Evolutionary conservation across 1,140 invertebrate genomes (phyloP).

Genomic region (Dendrolimus punctatus): DNA sequence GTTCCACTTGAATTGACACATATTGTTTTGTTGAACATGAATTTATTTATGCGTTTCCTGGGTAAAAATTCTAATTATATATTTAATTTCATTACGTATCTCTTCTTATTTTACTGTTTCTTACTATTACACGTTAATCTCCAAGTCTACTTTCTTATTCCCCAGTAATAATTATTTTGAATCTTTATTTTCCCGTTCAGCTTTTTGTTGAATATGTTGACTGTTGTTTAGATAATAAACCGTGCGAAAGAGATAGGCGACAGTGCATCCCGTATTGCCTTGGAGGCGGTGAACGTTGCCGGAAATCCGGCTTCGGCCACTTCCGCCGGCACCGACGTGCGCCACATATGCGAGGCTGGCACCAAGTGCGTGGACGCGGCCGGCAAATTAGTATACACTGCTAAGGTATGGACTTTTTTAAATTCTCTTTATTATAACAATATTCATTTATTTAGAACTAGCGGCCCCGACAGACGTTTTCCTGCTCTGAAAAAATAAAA

Average conservation of each 20-base stretch:
- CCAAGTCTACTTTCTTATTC: too few relatives aligned
- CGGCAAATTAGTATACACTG: conserved; percentile 25
- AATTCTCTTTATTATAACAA: background rate
- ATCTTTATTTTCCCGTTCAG: background rate
- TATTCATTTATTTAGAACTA: background rate
- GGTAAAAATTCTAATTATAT: too few relatives aligned
- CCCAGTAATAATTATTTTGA: background rate
- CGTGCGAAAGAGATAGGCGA: conserved; percentile 27
- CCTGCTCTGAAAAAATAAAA: background rate
- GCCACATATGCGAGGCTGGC: conserved; percentile 14
- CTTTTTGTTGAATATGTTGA: background rate
- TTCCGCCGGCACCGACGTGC: background rate
- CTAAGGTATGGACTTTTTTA: conserved; percentile 20
- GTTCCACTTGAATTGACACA: too few relatives aligned
- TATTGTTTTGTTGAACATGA: too few relatives aligned
- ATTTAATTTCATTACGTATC: too few relatives aligned
- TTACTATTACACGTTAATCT: too few relatives aligned
- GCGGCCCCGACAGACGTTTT: background rate
- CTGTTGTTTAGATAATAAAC: conserved; percentile 16
- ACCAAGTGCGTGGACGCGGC: conserved; percentile 17
- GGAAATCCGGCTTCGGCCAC: background rate
- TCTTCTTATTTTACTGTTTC: too few relatives aligned
- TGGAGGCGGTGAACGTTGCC: conserved; percentile 9
- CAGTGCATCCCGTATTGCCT: conserved; percentile 19
- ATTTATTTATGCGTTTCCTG: too few relatives aligned